Evolutionary conservation across 2,113 vertebrate genomes (phyloP), one percentile per base, ranked within the genome.

Genomic region (Cariama cristata): DNA sequence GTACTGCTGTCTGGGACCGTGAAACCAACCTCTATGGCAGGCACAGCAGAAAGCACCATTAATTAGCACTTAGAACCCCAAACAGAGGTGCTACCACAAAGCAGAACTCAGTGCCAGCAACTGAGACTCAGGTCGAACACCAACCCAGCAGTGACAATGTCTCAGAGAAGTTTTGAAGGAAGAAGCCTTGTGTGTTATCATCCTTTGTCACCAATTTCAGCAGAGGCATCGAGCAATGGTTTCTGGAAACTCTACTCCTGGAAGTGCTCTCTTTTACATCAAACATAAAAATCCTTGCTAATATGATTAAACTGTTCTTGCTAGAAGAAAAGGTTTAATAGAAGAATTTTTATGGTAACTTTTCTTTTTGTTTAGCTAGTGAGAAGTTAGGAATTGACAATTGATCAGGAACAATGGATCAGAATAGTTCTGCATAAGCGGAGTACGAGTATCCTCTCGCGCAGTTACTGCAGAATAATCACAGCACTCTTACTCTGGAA

Each of bases 81-180:
- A 30, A 14, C 6, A 44, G 12, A 22, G 21, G 8, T 9, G 38
- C 26, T 28, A 14, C 35, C 40, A 33, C 58, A 55, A n/a, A 64
- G 45, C 24, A 75, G 74, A 47, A 69, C 38, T 52, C 0, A 0
- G 44, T 16, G 24, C 4, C 59, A 62, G 73, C 1, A 1, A 26
- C n/a, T 18, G 23, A 18, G 63, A 27, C 35, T 42, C 7, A 1
- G n/a, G 24, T 28, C 74, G 53, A 66, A 40, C 0, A 2, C 26
- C 26, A 59, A 2, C 0, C 0, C 20, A 33, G 26, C 0, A 0
- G 23, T 55, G 52, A 9, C 1, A 1, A 5, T 21, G 10, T 42
- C 66, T 79, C 55, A 8, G 66, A 12, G 44, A 2, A 18, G 45
- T 50, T 80, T 45, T 0, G 1, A 66, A 75, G 52, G 68, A 55